These are phyloP conservation scores for Ormia ochracea DNA, from an alignment of 2,888 invertebrate species.

Conservation along the genomic window DNA sequence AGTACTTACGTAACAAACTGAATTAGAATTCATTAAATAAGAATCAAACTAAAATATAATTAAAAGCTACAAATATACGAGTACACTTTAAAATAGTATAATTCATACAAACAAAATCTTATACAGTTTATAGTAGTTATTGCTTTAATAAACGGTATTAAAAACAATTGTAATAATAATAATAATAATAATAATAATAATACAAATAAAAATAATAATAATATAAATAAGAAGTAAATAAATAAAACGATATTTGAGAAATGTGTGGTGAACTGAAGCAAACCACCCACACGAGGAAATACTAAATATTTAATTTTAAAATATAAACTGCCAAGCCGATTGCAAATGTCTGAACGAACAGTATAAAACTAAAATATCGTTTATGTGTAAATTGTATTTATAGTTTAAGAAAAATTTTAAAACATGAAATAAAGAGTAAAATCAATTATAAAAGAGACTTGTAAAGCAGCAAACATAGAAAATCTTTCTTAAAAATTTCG, in stretches of 20 bases:
- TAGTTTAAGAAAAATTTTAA: neutral
- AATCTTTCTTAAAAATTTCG: neutral
- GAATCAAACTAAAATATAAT: neutral
- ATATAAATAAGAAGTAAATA: no score
- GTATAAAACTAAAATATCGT: neutral
- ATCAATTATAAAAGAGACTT: neutral
- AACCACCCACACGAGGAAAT: neutral
- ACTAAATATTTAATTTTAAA: neutral
- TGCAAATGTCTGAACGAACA: neutral
- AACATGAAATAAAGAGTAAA: neutral
- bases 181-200: conserved; percentile 14
- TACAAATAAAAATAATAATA: conserved; percentile 5
- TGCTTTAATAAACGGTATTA: conserved; percentile 32
- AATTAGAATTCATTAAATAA: conserved; percentile 43
- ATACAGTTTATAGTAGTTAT: conserved; percentile 10
- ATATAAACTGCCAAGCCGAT: neutral
- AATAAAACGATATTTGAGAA: no score
- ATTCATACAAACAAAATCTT: neutral
- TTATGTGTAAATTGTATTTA: conserved; percentile 36
- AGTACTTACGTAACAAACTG: conserved; percentile 31
- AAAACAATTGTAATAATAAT: conserved; percentile 11
- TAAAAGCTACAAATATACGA: neutral
- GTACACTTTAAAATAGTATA: neutral
- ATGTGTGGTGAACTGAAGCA: conserved; percentile 16
- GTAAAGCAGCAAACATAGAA: neutral